Conservation (phyloP, 37 sponge, comb jelly and placozoan species). For the Chondrilla cf. caribensis region DNA sequence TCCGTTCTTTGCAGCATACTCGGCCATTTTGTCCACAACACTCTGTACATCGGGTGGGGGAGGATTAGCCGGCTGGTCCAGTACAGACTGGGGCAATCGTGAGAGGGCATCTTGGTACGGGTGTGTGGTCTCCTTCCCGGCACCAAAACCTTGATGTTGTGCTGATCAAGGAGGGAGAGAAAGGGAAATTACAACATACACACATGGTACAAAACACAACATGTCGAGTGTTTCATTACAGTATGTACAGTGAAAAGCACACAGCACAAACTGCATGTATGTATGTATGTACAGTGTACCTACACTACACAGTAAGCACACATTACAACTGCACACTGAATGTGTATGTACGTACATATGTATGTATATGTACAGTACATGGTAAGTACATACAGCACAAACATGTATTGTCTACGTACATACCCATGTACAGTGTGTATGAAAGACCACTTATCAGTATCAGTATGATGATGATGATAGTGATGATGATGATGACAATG, state of each 20-base stretch:
- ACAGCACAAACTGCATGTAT: too few species aligned
- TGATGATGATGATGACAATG: too few species aligned
- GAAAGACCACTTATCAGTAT: too few species aligned
- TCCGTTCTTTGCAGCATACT: slow-evolving; percentile 84
- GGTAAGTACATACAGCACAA: too few species aligned
- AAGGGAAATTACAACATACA: not conserved
- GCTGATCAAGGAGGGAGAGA: not conserved
- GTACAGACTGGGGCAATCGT: slow-evolving; percentile 20
- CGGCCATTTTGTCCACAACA: slow-evolving; percentile 85
- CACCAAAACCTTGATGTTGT: not conserved
- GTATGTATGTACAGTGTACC: too few species aligned
- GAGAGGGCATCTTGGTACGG: slow-evolving; percentile 1
- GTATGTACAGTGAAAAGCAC: too few species aligned
- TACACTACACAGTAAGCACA: too few species aligned
- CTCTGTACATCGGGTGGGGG: slow-evolving; percentile 73
- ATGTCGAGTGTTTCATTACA: not conserved
- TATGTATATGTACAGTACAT: not conserved
- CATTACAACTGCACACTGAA: too few species aligned
- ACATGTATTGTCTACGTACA: not conserved
- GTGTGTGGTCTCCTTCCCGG: not conserved
- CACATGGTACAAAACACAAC: not conserved
- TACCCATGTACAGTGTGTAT: not conserved
- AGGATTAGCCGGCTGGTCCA: slow-evolving; percentile 36
- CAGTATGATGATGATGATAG: too few species aligned
- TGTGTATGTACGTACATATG: not conserved